Percentiles rank a stretch among this genome's conserved stretches.
These are phyloP conservation scores for Pterois miles DNA, from an alignment of 2,797 vertebrate genomes.

Conservation along the genomic window DNA sequence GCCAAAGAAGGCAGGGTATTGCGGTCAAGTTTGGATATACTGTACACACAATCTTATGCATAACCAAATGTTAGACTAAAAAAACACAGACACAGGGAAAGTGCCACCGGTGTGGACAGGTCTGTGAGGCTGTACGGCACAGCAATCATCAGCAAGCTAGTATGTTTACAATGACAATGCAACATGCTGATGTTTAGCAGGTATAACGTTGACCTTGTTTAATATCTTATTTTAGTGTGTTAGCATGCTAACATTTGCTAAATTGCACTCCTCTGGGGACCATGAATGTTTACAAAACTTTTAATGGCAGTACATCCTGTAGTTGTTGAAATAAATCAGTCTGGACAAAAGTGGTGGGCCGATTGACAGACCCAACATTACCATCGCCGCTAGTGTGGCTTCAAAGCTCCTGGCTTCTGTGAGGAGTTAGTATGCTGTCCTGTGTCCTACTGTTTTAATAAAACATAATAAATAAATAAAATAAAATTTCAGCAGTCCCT, in stretches of 20 bases:
- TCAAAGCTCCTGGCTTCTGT: background rate
- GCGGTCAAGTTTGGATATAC: constrained; percentile 32
- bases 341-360: too few relatives aligned
- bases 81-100: background rate
- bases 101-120: background rate
- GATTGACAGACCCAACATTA: too few relatives aligned
- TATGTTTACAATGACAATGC: background rate
- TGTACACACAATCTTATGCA: background rate
- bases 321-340: too few relatives aligned
- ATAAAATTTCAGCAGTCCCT: background rate
- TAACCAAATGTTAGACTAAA: constrained; percentile 23
- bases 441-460: too few relatives aligned
- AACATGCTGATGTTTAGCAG: background rate
- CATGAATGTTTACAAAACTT: too few relatives aligned
- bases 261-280: too few relatives aligned
- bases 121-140: background rate
- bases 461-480: too few relatives aligned
- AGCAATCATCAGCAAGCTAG: background rate
- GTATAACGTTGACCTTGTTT: background rate
- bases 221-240: background rate
- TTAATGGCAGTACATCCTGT: too few relatives aligned
- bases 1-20: constrained; percentile 23
- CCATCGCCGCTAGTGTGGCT: accelerated
- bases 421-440: too few relatives aligned
- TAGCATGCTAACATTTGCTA: background rate